Evolutionary conservation across 2,888 invertebrate species (phyloP).

Genomic region (Parasteatoda lunata): DNA sequence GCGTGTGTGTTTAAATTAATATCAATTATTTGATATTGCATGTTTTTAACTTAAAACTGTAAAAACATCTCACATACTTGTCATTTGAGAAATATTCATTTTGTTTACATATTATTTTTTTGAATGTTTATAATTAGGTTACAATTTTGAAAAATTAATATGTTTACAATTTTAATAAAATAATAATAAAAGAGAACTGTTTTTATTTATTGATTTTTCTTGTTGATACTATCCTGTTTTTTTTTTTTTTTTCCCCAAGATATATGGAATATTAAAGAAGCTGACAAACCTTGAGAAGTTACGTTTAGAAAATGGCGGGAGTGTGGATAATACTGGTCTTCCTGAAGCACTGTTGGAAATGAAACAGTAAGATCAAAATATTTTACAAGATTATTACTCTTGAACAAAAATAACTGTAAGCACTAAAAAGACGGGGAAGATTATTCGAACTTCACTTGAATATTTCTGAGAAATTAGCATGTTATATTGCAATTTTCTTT

Average conservation of each 20-base stretch:
- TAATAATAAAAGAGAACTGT: neutral
- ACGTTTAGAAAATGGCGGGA: slow-evolving; percentile 49
- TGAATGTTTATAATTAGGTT: neutral
- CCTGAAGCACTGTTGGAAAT: slow-evolving; percentile 25
- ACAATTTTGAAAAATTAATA: neutral
- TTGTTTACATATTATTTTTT: too few relatives aligned
- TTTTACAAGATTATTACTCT: too few relatives aligned
- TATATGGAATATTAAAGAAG: slow-evolving; percentile 19
- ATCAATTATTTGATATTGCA: too few relatives aligned
- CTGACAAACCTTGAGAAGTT: slow-evolving; percentile 28
- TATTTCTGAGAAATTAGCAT: too few relatives aligned
- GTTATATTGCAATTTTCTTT: too few relatives aligned
- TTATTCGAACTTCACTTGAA: too few relatives aligned
- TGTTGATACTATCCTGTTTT: neutral
- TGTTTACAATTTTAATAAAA: neutral
- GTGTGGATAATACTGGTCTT: slow-evolving; percentile 23
- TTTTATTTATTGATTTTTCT: neutral
- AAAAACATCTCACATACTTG: too few relatives aligned
- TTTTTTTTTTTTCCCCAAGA: slow-evolving; percentile 28
- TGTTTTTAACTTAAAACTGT: too few relatives aligned
- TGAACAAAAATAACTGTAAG: too few relatives aligned
- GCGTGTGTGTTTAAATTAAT: too few relatives aligned
- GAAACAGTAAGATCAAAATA: slow-evolving; percentile 9
- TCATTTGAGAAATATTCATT: too few relatives aligned
- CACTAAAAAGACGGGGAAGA: too few relatives aligned